phyloP scores from a whole-genome alignment of 2,888 invertebrate genomes.

The Phyllotreta striolata region DNA sequence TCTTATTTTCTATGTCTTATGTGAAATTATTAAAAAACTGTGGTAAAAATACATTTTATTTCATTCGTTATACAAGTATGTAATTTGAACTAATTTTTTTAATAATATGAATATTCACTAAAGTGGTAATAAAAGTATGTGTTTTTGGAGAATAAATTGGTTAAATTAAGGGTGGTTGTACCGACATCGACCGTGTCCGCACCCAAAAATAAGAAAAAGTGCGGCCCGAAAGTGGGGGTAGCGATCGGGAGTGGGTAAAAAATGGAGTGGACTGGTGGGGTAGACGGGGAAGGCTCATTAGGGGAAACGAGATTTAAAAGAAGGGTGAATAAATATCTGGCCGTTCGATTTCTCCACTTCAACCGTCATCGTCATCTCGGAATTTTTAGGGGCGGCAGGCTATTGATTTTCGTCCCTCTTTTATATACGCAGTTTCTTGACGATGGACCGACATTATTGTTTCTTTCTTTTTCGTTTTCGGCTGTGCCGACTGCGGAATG shows the following conservation, averaged over 20 bases:
- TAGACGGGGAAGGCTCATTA: constrained; percentile 38
- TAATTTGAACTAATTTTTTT: too few relatives aligned
- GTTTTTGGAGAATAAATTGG: too few relatives aligned
- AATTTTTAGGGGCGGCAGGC: constrained; percentile 39
- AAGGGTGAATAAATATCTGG: constrained; percentile 51
- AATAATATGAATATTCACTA: too few relatives aligned
- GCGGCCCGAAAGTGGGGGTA: constrained; percentile 25
- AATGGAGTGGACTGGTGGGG: constrained; percentile 38
- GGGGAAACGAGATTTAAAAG: constrained; percentile 51
- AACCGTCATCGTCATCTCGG: constrained; percentile 40
- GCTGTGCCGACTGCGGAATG: constrained; percentile 1
- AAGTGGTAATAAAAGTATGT: too few relatives aligned
- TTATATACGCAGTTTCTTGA: constrained; percentile 26
- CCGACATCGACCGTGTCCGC: constrained; percentile 36
- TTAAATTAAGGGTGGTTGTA: too few relatives aligned
- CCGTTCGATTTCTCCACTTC: constrained; percentile 46
- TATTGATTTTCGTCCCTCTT: constrained; percentile 36
- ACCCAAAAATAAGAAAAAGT: constrained; percentile 47
- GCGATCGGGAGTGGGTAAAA: constrained; percentile 35
- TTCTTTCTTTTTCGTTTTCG: constrained; percentile 21
- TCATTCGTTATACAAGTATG: too few relatives aligned
- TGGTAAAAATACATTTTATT: too few relatives aligned
- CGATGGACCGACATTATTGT: constrained; percentile 29
- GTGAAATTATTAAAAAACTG: too few relatives aligned
- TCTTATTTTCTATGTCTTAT: too few relatives aligned